phyloP scores from a whole-genome alignment of 2,888 invertebrate genomes.

The Xanthia icteritia region DNA sequence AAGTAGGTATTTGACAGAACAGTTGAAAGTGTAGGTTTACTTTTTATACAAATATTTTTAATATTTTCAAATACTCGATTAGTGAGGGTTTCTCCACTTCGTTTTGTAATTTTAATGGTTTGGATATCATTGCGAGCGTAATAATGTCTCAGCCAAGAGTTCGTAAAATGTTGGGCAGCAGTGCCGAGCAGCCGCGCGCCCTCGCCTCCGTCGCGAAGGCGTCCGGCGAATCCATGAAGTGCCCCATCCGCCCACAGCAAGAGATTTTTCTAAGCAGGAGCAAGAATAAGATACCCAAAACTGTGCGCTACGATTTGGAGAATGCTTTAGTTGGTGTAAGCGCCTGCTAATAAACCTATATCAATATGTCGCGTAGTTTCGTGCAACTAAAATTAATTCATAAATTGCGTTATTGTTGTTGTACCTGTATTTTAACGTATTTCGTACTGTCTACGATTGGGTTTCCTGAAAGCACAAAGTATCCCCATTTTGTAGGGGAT shows the following conservation, averaged over 20 bases:
- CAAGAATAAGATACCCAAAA: slow-evolving; percentile 81
- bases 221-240: slow-evolving; percentile 62
- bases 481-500: neutral
- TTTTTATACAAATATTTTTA: slow-evolving; percentile 75
- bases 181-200: slow-evolving; percentile 43
- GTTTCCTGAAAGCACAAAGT: neutral
- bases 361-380: slow-evolving; percentile 2
- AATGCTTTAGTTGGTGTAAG: slow-evolving; percentile 85
- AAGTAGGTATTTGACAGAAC: slow-evolving; percentile 66
- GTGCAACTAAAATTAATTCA: neutral
- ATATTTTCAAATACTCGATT: slow-evolving; percentile 67
- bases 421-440: neutral
- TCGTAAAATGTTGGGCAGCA: slow-evolving; percentile 63
- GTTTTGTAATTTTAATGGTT: slow-evolving; percentile 60
- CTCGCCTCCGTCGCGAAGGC: slow-evolving; percentile 63
- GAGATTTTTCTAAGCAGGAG: slow-evolving; percentile 70
- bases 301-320: slow-evolving; percentile 83
- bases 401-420: neutral
- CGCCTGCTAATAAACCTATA: slow-evolving; percentile 36
- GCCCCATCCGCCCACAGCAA: slow-evolving; percentile 54
- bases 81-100: slow-evolving; percentile 41
- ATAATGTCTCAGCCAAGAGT: slow-evolving; percentile 75
- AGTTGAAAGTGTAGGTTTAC: slow-evolving; percentile 71
- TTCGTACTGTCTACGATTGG: neutral
- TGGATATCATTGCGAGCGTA: slow-evolving; percentile 33